phyloP scores from a whole-genome alignment of 1,140 invertebrate species.

The Ruditapes philippinarum region DNA sequence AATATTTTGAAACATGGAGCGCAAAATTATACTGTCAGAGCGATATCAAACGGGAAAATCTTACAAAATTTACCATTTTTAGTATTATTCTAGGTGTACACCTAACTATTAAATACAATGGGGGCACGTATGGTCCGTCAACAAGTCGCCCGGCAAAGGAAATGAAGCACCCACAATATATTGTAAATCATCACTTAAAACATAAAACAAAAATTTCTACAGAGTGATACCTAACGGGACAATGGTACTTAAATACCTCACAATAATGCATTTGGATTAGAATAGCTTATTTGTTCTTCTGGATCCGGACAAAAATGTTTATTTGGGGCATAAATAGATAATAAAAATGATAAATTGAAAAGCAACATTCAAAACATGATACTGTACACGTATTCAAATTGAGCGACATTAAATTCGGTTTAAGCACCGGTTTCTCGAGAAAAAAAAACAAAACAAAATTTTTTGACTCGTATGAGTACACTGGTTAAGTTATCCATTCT shows the following conservation, averaged over 20 bases:
- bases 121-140: conserved; percentile 26
- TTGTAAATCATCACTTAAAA: conserved; percentile 26
- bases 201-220: conserved; percentile 20
- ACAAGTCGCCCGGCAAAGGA: conserved; percentile 12
- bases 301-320: conserved; percentile 18
- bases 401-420: conserved; percentile 17
- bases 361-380: conserved; percentile 27
- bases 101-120: conserved; percentile 17
- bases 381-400: conserved; percentile 31
- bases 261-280: conserved; percentile 25
- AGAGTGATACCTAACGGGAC: conserved; percentile 16
- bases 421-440: conserved; percentile 11
- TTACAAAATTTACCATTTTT: conserved; percentile 24
- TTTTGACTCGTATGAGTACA: background rate
- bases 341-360: conserved; percentile 27
- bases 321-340: conserved; percentile 18
- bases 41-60: conserved; percentile 16
- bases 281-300: conserved; percentile 9
- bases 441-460: background rate
- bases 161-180: conserved; percentile 26
- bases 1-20: conserved; percentile 30
- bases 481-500: conserved; percentile 30
- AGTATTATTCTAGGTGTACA: conserved; percentile 11
- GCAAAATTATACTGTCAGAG: conserved; percentile 29
- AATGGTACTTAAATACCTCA: conserved; percentile 25